A percentile compares a stretch with the other conserved stretches of the same genome.
phyloP scores from a whole-genome alignment of 2,888 invertebrate species.

The Nasonia oneida region DNA sequence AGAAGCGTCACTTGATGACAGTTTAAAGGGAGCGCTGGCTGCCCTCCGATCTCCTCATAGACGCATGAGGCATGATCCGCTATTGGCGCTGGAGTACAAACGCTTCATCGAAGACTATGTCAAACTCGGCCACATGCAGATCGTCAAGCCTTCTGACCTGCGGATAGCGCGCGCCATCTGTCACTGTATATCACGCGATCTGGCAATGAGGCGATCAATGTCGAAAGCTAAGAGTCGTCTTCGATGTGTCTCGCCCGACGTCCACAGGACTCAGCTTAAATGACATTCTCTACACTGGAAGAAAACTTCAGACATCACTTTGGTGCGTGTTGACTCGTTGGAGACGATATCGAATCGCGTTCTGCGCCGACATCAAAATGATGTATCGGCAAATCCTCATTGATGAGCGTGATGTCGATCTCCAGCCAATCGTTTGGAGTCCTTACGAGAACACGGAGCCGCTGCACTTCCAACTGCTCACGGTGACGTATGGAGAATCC shows the following conservation, averaged over 20 bases:
- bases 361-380: slow-evolving; percentile 42
- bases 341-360: slow-evolving; percentile 3
- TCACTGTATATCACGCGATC: slow-evolving; percentile 35
- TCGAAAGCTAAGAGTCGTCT: not conserved
- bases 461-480: not conserved
- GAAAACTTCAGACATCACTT: not conserved
- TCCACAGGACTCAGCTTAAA: slow-evolving; percentile 13
- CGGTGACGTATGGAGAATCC: slow-evolving; percentile 10
- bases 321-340: slow-evolving; percentile 14
- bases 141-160: not conserved
- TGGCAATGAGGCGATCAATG: slow-evolving; percentile 18
- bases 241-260: not conserved
- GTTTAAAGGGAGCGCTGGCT: not conserved
- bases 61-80: not conserved
- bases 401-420: not conserved
- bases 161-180: not conserved
- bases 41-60: not conserved
- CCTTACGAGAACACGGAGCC: not conserved
- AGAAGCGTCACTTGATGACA: not conserved
- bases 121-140: not conserved
- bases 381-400: slow-evolving; percentile 37
- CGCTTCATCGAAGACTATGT: slow-evolving; percentile 3
- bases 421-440: slow-evolving; percentile 39
- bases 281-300: slow-evolving; percentile 2
- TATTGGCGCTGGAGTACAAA: not conserved